Evolutionary conservation across 2,888 invertebrate genomes (phyloP), one percentile per base, ranked within the genome.

Genomic region (Leucoptera coffeella): DNA sequence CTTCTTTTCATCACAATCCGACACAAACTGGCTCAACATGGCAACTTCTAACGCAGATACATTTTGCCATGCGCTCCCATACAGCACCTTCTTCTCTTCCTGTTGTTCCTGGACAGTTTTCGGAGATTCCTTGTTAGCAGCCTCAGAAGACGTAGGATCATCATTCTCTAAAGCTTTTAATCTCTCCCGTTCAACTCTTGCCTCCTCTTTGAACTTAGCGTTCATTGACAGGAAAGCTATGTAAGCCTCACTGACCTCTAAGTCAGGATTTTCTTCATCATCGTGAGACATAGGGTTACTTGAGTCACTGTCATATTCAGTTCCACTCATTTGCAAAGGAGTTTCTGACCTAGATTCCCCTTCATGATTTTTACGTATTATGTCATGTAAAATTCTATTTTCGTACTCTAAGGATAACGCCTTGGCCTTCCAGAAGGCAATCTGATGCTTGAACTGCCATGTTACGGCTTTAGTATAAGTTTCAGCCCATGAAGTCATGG

Each of bases 11-110:
- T 83, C 82, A 40, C 69, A 55, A 34, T 75, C 69, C 33, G 73
- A 55, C 31, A 86, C 78, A 50, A 75, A 82, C 22, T 75, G 74
- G 28, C 82, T 67, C 34, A 81, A 75, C 32, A 85, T 44, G 1
- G 80, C 77, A 33, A 80, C 80, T 62, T 88, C 87, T 73, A 85
- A 76, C 1, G 82, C 83, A 34, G 77, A 73, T 39, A 87, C 78
- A 46, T 67, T 77, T 12, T 78, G 64, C 45, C 82, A 78, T 9
- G 71, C 60, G 17, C 72, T 56, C 1, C 85, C 85, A 49, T 86
- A 87, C 11, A 85, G 45, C 30, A 59, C 48, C 35, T 64, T 55
- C 35, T 74, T 61, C 35, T 57, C 53, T 12, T 47, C 40, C 4
- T 37, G 38, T 32, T 54, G 52, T 27, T 62, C 51, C 25, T 51